A percentile compares a stretch with the other conserved stretches of the same genome.
phyloP scores from a whole-genome alignment of 2,888 invertebrate genomes.

The Vanessa cardui region DNA sequence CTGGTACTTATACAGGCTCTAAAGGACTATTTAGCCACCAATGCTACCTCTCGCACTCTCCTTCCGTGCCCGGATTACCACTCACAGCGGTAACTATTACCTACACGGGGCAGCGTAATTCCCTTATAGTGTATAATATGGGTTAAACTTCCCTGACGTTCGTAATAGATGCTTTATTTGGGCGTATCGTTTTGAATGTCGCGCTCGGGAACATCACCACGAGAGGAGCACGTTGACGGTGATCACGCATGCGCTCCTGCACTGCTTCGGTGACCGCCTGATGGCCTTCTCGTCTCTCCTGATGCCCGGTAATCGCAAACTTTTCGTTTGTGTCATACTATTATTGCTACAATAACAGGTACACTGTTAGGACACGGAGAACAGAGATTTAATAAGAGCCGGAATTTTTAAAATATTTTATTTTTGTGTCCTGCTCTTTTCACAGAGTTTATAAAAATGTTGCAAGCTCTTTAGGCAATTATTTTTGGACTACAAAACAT shows the following conservation, averaged over 20 bases:
- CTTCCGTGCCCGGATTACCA: slow-evolving; percentile 64
- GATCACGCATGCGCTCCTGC: slow-evolving; percentile 51
- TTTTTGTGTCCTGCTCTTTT: no score
- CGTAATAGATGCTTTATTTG: slow-evolving; percentile 65
- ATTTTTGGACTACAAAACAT: no score
- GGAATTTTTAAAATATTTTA: no score
- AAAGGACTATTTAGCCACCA: slow-evolving; percentile 48
- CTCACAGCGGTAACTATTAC: slow-evolving; percentile 55
- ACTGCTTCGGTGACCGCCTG: slow-evolving; percentile 57
- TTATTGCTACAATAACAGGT: no score
- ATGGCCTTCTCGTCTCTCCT: slow-evolving; percentile 50
- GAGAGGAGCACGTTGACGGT: slow-evolving; percentile 61
- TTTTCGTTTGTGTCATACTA: no score
- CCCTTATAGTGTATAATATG: no score
- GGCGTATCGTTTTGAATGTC: slow-evolving; percentile 70
- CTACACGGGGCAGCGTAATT: no score
- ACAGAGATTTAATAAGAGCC: no score
- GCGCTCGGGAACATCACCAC: slow-evolving; percentile 59
- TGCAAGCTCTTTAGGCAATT: no score
- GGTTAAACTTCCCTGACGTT: neutral
- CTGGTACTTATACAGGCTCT: slow-evolving; percentile 59
- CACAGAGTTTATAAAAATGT: no score
- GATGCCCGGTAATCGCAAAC: slow-evolving; percentile 57
- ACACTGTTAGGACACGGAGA: no score
- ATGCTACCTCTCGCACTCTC: slow-evolving; percentile 45